Percentiles rank a stretch among this genome's conserved stretches.
Conservation (phyloP, 2,113 vertebrate genomes). For the Ivindomyrus marchei region DNA sequence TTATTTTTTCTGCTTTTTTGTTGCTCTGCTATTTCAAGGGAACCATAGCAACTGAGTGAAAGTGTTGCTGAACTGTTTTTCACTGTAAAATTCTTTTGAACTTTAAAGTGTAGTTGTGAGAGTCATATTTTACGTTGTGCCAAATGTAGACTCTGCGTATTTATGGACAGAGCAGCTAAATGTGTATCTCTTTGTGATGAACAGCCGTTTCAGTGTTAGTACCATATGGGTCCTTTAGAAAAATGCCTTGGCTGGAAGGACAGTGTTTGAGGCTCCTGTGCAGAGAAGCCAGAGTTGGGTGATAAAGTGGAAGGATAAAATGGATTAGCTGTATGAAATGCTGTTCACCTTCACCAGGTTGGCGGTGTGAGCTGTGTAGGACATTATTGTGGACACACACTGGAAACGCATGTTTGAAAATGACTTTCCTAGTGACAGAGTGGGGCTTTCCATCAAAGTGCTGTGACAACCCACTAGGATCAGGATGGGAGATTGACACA, state of each 20-base stretch:
- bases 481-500: not conserved
- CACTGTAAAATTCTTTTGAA: not conserved
- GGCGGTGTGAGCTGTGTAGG: not conserved
- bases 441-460: not conserved
- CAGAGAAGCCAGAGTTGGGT: not conserved
- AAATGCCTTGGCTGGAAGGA: not conserved
- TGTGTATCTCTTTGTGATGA: not conserved
- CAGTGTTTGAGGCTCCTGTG: not conserved
- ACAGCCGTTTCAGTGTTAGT: not conserved
- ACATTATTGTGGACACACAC: conserved; percentile 19
- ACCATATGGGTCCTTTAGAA: not conserved
- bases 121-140: not conserved
- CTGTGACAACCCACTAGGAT: not conserved
- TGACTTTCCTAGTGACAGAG: not conserved
- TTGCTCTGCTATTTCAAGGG: not conserved
- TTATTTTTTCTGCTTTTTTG: not conserved
- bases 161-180: not conserved
- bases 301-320: conserved; percentile 18
- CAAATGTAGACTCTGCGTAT: not conserved
- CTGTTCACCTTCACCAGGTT: conserved; percentile 12
- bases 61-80: not conserved
- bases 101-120: not conserved
- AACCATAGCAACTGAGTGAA: not conserved
- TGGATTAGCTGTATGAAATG: conserved; percentile 9
- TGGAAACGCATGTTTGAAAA: conserved; percentile 22